Base-by-base conservation (phyloP, 2,797 vertebrate species). In the Pelochelys cantorii region DNA sequence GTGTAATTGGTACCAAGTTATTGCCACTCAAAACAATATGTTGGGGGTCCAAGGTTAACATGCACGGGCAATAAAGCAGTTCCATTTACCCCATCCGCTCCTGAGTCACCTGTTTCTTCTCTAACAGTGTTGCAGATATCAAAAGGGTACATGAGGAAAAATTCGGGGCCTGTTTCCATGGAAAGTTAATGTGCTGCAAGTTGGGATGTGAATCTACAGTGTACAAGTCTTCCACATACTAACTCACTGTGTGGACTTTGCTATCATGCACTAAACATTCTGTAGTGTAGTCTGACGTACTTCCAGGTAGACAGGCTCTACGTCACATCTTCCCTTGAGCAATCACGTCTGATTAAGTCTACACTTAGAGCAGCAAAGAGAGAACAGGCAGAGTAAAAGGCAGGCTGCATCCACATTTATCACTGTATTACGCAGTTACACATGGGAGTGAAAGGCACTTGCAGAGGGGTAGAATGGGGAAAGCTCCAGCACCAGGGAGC, bases 291-390 rank as follows among this genome's bases (percentile, higher is more conserved):
- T 18, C 31, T 68, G 31, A 68, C 31, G 5, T 17, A 68, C n/a
- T 68, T 29, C 31, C 31, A 34, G 2, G 62, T 20, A 65, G 85
- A 42, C 27, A 95, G 85, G 54, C 2, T 31, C 11, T 75, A 85
- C 6, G 11, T 0, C 3, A 3, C 11, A 65, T 29, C 60, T 89
- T 62, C 52, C 56, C 7, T 85, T 68, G 74, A 42, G 0, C 3
- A 6, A 85, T 34, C 17, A 42, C 20, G 65, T 80, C 31, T 78
- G 62, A 65, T 8, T 65, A 65, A 65, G 62, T 15, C 7, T 8
- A 65, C n/a, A 17, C 17, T n/a, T 65, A 15, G 29, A n/a, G 14
- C 7, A 7, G 15, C 62, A 65, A n/a, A n/a, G 7, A 65, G 29
- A 65, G 31, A 18, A 18, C 31, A 68, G 31, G 15, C 15, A 10